Base-by-base conservation (phyloP, 2,888 invertebrate genomes). In the Sturmia bella region DNA sequence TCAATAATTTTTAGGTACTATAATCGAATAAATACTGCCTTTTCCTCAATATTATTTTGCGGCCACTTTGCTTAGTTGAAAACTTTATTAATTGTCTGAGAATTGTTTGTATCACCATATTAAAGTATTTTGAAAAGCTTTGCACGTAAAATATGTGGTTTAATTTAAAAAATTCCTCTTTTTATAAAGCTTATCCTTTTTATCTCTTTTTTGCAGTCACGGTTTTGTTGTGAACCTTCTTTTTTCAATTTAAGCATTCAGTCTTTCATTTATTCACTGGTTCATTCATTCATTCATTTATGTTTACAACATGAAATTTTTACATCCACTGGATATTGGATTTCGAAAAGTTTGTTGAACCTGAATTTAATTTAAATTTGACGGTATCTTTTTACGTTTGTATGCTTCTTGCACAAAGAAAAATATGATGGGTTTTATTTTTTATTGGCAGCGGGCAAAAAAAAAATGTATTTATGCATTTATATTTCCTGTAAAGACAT, bases 261-360 rank as follows among this genome's bases (percentile, higher is more conserved):
- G 32, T 37, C 24, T 11, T 48, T 48, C 41, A 68, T 41, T 52
- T 12, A 11, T 61, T 43, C 15, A 43, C n/a, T 27, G n/a, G 19
- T 7, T 15, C n/a, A 56, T 37, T 7, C 59, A 43, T 59, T 59
- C 19, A 7, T 59, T 21, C 17, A 32, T 43, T 43, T 12, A 24
- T 61, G 52, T 63, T 61, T 72, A 41, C 59, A 72, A 41, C n/a
- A 54, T 43, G 41, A 61, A 43, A 63, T 54, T 73, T n/a, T 63
- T 63, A 19, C 37, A 54, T 73, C 5, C 11, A n/a, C n/a, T 56
- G 57, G 15, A 45, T 64, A 74, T 64, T 64, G 64, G 19, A 63
- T 61, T 59, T 56, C 43, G 7, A n/a, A 41, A 48, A 70, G 77
- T 64, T 78, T 50, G 50, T 72, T 78, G 78, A 78, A 72, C 59